Evolutionary conservation across 2,797 vertebrate genomes (phyloP).

Genomic region (Amblyopsis hoosieri): DNA sequence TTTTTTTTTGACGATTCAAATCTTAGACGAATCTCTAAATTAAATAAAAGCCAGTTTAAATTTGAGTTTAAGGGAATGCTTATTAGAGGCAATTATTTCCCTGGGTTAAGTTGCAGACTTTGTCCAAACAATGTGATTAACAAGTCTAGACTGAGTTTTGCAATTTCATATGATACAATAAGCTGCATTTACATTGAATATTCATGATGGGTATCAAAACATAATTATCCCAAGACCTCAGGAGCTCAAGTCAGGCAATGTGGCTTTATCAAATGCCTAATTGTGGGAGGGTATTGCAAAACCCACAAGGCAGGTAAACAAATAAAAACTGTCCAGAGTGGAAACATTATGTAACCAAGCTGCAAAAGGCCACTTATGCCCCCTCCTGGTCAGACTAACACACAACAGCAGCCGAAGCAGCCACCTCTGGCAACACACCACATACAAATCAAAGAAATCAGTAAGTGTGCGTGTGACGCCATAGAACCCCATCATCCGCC

Average conservation of each 20-base stretch:
- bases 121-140: no score
- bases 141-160: no score
- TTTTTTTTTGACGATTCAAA: no score
- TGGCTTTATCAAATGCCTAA: conserved; percentile 30
- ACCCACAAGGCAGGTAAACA: conserved; percentile 22
- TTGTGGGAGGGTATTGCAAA: conserved; percentile 29
- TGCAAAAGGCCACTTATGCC: conserved; percentile 38
- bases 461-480: no score
- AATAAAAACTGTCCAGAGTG: conserved; percentile 32
- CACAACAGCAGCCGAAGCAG: neutral
- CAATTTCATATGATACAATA: conserved; percentile 2
- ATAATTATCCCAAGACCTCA: conserved; percentile 13
- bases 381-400: conserved; percentile 52
- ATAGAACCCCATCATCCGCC: no score
- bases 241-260: conserved; percentile 35
- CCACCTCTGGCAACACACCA: neutral
- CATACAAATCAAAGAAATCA: no score
- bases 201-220: conserved; percentile 10
- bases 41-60: no score
- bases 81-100: no score
- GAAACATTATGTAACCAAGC: conserved; percentile 47
- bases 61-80: no score
- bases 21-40: no score
- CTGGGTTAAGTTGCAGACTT: no score
- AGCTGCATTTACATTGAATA: conserved; percentile 12